Percentiles rank a stretch among this genome's conserved stretches.
Evolutionary conservation across 1,140 invertebrate species (phyloP).

Genomic region (Pomacea maculata): DNA sequence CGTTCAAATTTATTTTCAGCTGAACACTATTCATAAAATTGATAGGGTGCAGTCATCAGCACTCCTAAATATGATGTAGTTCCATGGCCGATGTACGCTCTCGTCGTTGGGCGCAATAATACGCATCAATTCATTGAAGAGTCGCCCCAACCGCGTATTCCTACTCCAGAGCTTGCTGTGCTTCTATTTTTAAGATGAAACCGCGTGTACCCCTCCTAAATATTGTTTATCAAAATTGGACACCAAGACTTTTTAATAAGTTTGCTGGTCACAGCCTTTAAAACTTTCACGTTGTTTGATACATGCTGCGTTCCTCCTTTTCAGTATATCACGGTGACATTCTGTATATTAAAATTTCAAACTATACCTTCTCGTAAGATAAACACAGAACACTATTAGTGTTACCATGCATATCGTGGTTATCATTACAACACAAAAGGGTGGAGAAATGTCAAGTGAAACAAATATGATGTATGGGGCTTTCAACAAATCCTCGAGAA

Average conservation of each 20-base stretch:
- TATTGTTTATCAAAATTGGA: neutral
- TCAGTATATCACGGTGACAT: too few relatives aligned
- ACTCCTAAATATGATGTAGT: conserved; percentile 36
- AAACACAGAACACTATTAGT: too few relatives aligned
- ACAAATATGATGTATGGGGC: too few relatives aligned
- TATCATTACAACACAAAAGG: too few relatives aligned
- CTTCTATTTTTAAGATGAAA: conserved; percentile 15
- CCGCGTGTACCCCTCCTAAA: conserved; percentile 12
- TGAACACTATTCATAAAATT: neutral
- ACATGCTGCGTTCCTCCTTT: neutral
- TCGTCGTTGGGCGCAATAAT: conserved; percentile 47
- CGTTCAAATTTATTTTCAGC: conserved; percentile 1
- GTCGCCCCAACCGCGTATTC: conserved; percentile 37
- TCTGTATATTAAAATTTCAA: too few relatives aligned
- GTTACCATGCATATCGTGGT: too few relatives aligned
- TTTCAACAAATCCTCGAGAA: too few relatives aligned
- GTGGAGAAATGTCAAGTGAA: too few relatives aligned
- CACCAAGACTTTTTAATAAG: neutral
- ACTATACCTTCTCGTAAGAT: too few relatives aligned
- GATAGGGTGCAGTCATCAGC: neutral
- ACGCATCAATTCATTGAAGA: conserved; percentile 34
- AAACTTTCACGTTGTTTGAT: neutral
- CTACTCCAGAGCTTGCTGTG: conserved; percentile 36
- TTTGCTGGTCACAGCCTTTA: neutral
- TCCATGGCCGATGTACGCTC: conserved; percentile 32